Evolutionary conservation across 2,888 invertebrate species (phyloP), one percentile per base, ranked within the genome.

Genomic region (Chalcosyrphus nemorum): DNA sequence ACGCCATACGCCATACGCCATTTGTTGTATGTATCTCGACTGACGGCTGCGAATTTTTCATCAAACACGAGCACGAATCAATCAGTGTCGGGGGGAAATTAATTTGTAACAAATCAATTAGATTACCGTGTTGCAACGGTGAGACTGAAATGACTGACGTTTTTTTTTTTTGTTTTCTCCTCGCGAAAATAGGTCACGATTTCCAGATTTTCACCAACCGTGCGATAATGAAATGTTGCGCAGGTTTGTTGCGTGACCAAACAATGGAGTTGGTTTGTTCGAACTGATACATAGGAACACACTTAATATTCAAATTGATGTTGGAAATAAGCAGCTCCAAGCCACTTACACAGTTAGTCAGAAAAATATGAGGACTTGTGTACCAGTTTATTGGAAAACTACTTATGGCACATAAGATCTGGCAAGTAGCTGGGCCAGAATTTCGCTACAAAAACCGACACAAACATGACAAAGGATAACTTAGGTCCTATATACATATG

Each of bases 31-130:
- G n/a, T 70, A 32, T 57, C 52, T 43, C 59, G 70, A 77, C 35
- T 63, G 82, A 74, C 56, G 68, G 76, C 61, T 68, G 66, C 57
- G 35, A 68, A 74, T 72, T 78, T 78, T 82, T 82, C 78, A 82
- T 72, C 78, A 68, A 78, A 72, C 72, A 41, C n/a, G 19, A 74
- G 27, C 59, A 72, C 82, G 82, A 72, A 82, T 82, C 82, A 72
- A 78, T 82, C 82, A 82, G 61, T 78, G 82, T 82, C 78, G 24
- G 50, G 24, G 52, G 32, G 32, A 63, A 82, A 82, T 82, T 72
- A 72, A 71, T 78, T 82, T 82, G 56, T 50, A 72, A 74, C 78
- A 82, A 82, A 78, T 82, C 78, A 82, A 82, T 82, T 78, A 78
- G 72, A 66, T 72, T 72, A 66, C 59, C 65, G 21, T 57, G 32